Conservation (phyloP, 2,888 invertebrate species). For the Dexiosoma caninum region DNA sequence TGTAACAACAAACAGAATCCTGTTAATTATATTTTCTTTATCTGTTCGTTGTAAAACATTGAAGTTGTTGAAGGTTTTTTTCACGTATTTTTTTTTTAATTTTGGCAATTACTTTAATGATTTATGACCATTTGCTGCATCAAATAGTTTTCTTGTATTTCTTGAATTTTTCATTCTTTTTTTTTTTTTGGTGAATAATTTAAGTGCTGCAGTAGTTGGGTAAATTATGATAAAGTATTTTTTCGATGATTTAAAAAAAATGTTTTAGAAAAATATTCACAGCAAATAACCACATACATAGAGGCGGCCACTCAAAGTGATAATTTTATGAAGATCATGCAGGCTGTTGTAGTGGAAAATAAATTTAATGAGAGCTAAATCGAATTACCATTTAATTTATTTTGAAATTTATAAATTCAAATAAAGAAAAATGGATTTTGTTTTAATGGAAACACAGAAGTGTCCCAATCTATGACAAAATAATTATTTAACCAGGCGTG, state of each 20-base stretch:
- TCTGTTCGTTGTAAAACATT: constrained; percentile 6
- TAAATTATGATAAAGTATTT: background rate
- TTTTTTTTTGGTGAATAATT: background rate
- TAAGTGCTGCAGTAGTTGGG: background rate
- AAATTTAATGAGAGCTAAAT: too few relatives aligned
- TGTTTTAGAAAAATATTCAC: too few relatives aligned
- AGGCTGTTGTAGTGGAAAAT: too few relatives aligned
- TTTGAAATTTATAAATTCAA: too few relatives aligned
- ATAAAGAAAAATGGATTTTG: too few relatives aligned
- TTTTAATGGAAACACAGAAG: too few relatives aligned
- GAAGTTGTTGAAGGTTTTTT: background rate
- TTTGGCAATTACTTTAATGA: constrained; percentile 13
- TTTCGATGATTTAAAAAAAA: background rate
- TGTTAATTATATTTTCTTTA: constrained; percentile 13
- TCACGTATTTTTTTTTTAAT: background rate
- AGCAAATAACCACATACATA: too few relatives aligned
- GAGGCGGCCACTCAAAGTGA: too few relatives aligned
- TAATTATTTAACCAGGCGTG: too few relatives aligned
- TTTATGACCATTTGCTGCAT: constrained; percentile 3
- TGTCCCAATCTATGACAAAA: too few relatives aligned
- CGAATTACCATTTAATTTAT: too few relatives aligned
- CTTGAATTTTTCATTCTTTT: background rate
- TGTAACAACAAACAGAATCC: constrained; percentile 13
- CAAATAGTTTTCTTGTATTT: background rate
- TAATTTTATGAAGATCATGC: too few relatives aligned